Evolutionary conservation across 2,797 vertebrate species (phyloP).

Genomic region (Picus viridis): DNA sequence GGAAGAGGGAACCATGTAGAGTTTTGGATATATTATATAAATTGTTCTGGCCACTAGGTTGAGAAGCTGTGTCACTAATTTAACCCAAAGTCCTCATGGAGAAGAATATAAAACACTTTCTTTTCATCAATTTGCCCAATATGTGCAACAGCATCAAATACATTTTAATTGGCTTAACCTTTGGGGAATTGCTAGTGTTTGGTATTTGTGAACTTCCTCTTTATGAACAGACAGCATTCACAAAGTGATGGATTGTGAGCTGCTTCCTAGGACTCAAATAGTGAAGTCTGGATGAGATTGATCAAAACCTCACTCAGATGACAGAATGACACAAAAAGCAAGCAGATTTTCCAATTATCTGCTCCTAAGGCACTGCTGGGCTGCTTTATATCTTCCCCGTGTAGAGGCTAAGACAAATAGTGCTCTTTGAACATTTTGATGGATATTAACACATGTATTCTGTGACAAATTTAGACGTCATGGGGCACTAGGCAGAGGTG

Average conservation of each 20-base stretch:
- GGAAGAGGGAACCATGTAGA: not conserved
- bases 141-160: not conserved
- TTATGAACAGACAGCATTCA: not conserved
- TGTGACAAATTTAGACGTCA: not conserved
- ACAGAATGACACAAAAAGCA: conserved; percentile 14
- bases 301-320: conserved; percentile 22
- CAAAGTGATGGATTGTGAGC: not conserved
- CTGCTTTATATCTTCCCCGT: conserved; percentile 8
- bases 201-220: not conserved
- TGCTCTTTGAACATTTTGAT: conserved; percentile 54
- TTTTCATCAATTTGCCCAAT: not conserved
- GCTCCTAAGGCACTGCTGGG: not conserved
- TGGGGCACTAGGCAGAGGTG: not conserved
- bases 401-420: conserved; percentile 5
- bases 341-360: conserved; percentile 25
- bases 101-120: not conserved
- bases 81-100: not conserved
- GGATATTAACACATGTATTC: not conserved
- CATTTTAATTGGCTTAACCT: not conserved
- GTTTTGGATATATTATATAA: not conserved
- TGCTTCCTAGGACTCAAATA: not conserved
- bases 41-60: not conserved
- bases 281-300: not conserved
- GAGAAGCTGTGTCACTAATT: not conserved
- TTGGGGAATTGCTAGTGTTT: not conserved